These are phyloP conservation scores for Tribolium madens DNA, from an alignment of 1,140 invertebrate species.

Conservation along the genomic window DNA sequence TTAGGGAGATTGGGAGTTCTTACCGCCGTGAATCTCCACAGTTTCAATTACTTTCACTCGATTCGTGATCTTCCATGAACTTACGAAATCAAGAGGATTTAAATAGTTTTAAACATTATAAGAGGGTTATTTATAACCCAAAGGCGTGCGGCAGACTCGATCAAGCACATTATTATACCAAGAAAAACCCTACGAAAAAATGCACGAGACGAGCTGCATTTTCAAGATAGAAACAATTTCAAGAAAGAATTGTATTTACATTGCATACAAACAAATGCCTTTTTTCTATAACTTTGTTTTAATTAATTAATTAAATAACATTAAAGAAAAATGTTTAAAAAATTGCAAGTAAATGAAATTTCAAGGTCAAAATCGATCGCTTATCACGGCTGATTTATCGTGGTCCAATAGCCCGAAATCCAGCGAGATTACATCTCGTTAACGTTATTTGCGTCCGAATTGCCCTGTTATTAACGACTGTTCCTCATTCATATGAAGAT, in stretches of 20 bases:
- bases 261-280: no score
- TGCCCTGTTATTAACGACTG: not conserved
- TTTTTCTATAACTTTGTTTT: no score
- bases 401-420: not conserved
- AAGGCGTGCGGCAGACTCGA: not conserved
- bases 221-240: no score
- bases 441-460: not conserved
- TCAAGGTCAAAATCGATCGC: no score
- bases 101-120: not conserved
- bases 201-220: no score
- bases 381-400: no score
- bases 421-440: not conserved
- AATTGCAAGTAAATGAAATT: no score
- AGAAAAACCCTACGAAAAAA: not conserved
- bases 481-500: not conserved
- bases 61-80: conserved; percentile 23
- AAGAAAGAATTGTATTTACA: no score
- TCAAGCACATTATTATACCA: not conserved
- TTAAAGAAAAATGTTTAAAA: no score
- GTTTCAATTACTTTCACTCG: conserved; percentile 37
- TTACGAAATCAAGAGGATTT: conserved; percentile 7
- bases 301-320: no score
- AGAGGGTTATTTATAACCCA: not conserved
- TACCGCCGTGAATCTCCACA: conserved; percentile 28
- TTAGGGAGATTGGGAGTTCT: conserved; percentile 28